Evolutionary conservation across 1,140 invertebrate species (phyloP).

Genomic region (Eupristina koningsbergeri): DNA sequence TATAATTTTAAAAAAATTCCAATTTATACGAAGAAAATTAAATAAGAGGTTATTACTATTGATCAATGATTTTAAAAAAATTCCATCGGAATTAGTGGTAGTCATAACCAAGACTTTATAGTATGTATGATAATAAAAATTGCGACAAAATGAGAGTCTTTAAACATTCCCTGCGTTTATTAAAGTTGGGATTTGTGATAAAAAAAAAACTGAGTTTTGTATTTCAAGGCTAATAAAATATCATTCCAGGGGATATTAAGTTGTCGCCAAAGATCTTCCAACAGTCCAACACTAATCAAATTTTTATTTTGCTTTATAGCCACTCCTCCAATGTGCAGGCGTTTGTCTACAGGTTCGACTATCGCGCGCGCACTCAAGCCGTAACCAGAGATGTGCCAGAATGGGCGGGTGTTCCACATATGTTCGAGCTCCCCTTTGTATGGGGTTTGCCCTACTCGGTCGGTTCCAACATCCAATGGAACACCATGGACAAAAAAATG

Average conservation of each 20-base stretch:
- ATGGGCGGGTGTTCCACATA: constrained; percentile 84
- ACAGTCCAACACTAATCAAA: background rate
- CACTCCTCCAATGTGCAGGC: constrained; percentile 42
- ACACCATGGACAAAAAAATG: constrained; percentile 82
- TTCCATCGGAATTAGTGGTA: too few relatives aligned
- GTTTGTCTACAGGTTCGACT: constrained; percentile 78
- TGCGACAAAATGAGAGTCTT: too few relatives aligned
- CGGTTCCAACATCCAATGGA: constrained; percentile 77
- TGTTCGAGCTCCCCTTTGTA: constrained; percentile 84
- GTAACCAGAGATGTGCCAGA: constrained; percentile 78
- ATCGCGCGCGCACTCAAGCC: constrained; percentile 78
- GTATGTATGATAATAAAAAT: too few relatives aligned
- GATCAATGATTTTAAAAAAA: background rate
- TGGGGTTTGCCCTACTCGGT: constrained; percentile 84
- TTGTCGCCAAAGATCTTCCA: too few relatives aligned
- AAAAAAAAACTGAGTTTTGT: too few relatives aligned
- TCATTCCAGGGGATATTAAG: too few relatives aligned
- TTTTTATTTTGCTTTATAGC: background rate
- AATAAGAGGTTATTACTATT: background rate
- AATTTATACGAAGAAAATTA: too few relatives aligned
- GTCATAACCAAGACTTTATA: too few relatives aligned
- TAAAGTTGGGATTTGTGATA: too few relatives aligned
- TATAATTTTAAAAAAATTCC: too few relatives aligned
- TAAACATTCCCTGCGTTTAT: too few relatives aligned
- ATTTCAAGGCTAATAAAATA: too few relatives aligned